These are phyloP conservation scores for Cephus nigrinus DNA, from an alignment of 2,888 invertebrate genomes.

Conservation along the genomic window DNA sequence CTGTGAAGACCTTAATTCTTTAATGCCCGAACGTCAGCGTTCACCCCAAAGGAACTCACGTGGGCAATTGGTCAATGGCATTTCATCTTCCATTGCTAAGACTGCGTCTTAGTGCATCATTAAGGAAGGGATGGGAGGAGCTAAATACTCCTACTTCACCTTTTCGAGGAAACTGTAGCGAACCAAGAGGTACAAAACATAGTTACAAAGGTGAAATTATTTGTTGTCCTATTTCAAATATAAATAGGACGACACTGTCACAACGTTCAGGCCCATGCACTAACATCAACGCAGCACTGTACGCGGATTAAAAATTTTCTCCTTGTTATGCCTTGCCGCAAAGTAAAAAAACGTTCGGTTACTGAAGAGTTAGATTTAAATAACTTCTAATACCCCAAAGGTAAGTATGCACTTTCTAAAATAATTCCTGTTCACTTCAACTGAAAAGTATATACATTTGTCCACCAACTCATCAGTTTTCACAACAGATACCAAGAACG, in stretches of 20 bases:
- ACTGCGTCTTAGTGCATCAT: not conserved
- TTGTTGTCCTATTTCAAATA: not conserved
- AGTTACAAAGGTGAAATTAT: not conserved
- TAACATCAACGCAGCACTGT: not conserved
- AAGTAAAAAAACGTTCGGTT: not conserved
- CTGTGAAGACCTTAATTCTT: not conserved
- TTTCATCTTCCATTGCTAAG: not conserved
- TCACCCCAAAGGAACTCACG: not conserved
- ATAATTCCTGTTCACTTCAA: not conserved
- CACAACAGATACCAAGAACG: not conserved
- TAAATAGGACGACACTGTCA: not conserved
- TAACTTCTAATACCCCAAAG: not conserved
- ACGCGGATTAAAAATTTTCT: not conserved
- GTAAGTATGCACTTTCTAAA: not conserved
- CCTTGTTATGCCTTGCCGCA: not conserved
- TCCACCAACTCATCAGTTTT: not conserved
- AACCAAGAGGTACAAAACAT: not conserved
- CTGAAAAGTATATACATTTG: not conserved
- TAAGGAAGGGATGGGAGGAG: not conserved
- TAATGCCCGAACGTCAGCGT: not conserved
- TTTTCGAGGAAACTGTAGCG: not conserved
- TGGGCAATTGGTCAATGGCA: not conserved
- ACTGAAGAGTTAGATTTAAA: not conserved
- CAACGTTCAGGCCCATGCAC: not conserved
- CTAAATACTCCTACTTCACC: not conserved